Evolutionary conservation across 2,888 invertebrate species (phyloP).

Genomic region (Acheta domesticus): DNA sequence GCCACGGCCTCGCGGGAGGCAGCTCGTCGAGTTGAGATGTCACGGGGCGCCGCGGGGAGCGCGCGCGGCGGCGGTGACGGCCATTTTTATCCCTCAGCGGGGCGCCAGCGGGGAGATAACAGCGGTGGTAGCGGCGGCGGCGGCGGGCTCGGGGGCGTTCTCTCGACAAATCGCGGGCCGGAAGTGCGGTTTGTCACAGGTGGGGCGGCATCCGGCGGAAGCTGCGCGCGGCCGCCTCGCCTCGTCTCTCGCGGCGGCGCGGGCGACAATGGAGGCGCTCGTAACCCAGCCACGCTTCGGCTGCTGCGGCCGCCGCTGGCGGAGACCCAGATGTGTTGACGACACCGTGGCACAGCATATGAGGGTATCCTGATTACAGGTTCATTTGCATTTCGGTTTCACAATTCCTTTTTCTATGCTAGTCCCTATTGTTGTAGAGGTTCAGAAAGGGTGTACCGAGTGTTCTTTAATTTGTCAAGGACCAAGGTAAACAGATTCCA

Average conservation of each 20-base stretch:
- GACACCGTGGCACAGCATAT: too few species aligned
- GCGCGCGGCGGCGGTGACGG: background rate
- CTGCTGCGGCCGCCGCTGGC: background rate
- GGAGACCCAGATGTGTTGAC: background rate
- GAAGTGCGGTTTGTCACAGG: slow-evolving; percentile 18
- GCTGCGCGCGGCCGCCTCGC: background rate
- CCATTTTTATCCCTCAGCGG: background rate
- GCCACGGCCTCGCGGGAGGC: background rate
- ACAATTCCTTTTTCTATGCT: too few species aligned
- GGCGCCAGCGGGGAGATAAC: background rate
- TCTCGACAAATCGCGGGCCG: slow-evolving; percentile 6
- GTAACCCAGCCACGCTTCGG: background rate
- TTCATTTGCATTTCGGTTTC: too few species aligned
- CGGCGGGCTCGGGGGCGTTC: background rate
- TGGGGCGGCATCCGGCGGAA: background rate
- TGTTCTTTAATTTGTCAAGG: too few species aligned
- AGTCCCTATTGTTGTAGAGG: too few species aligned
- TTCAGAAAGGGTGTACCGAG: too few species aligned
- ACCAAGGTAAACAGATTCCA: too few species aligned
- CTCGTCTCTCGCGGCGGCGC: background rate
- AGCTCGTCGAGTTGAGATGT: background rate
- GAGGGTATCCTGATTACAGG: too few species aligned
- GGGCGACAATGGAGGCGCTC: too few species aligned
- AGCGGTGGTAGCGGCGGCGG: too few species aligned
- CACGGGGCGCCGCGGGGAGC: background rate